Conservation (phyloP, 2,797 vertebrate species). For the Melanotaenia parkinsoni region DNA sequence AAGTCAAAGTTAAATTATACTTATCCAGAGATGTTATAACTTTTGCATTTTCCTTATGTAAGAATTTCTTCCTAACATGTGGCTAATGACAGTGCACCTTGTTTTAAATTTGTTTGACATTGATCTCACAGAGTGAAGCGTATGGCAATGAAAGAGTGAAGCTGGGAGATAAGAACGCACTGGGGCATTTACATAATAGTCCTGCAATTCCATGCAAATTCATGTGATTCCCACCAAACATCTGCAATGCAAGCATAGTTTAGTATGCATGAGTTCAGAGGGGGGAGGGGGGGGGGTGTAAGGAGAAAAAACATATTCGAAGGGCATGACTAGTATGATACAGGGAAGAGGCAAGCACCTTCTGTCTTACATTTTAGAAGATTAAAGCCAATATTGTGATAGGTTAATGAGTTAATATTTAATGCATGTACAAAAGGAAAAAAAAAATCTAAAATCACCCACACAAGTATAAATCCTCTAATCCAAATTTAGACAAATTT, state of each 20-base stretch:
- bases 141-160: conserved; percentile 48
- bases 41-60: neutral
- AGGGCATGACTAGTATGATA: conserved; percentile 53
- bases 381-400: conserved; percentile 7
- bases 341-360: conserved; percentile 39
- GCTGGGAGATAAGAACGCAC: conserved; percentile 51
- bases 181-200: conserved; percentile 80
- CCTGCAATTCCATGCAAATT: conserved; percentile 83
- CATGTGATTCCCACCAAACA: conserved; percentile 76
- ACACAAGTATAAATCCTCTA: neutral
- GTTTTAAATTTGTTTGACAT: conserved; percentile 50
- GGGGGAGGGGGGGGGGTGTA: conserved; percentile 8
- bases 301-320: conserved; percentile 57
- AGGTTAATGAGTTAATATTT: conserved; percentile 25
- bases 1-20: conserved; percentile 5
- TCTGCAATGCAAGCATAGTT: conserved; percentile 81
- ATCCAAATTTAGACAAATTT: neutral
- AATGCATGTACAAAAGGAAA: conserved; percentile 1
- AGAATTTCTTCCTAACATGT: conserved; percentile 4
- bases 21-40: neutral
- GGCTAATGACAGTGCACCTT: conserved; percentile 45
- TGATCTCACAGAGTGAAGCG: conserved; percentile 40
- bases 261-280: conserved; percentile 74
- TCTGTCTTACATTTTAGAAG: neutral
- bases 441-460: conserved; percentile 3